These are phyloP conservation scores for Phataginus tricuspis DNA, from an alignment of 2,797 vertebrate genomes.

Conservation along the genomic window DNA sequence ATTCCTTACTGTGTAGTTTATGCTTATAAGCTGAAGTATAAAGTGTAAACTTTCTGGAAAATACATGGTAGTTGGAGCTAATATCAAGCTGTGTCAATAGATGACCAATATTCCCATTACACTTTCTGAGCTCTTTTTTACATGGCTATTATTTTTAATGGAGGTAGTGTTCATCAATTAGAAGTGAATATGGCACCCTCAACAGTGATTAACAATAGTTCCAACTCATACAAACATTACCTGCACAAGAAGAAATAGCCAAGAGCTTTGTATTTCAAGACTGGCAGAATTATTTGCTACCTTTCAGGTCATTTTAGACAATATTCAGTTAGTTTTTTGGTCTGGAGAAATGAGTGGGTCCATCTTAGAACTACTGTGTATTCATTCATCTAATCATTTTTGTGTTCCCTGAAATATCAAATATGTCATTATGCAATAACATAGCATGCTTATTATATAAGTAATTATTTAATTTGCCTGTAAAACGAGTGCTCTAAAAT, in stretches of 20 bases:
- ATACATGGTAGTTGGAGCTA: conserved; percentile 69
- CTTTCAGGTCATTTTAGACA: not conserved
- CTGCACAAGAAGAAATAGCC: not conserved
- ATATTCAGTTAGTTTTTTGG: not conserved
- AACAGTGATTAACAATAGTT: conserved; percentile 27
- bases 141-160: conserved; percentile 58
- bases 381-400: not conserved
- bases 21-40: conserved; percentile 72
- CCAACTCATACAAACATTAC: not conserved
- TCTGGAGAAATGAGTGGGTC: conserved; percentile 75
- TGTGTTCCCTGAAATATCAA: not conserved
- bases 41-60: conserved; percentile 76
- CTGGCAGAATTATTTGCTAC: not conserved
- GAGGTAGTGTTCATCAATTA: conserved; percentile 41
- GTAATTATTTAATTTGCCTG: conserved; percentile 12
- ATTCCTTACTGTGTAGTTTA: conserved; percentile 71
- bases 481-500: conserved; percentile 1
- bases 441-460: not conserved
- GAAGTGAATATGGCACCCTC: conserved; percentile 24
- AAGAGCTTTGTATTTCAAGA: not conserved
- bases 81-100: conserved; percentile 57
- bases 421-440: not conserved
- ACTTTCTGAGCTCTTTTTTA: conserved; percentile 40
- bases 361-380: not conserved
- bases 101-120: conserved; percentile 36